Conservation (phyloP, 2,888 invertebrate species). For the Callosobruchus maculatus region DNA sequence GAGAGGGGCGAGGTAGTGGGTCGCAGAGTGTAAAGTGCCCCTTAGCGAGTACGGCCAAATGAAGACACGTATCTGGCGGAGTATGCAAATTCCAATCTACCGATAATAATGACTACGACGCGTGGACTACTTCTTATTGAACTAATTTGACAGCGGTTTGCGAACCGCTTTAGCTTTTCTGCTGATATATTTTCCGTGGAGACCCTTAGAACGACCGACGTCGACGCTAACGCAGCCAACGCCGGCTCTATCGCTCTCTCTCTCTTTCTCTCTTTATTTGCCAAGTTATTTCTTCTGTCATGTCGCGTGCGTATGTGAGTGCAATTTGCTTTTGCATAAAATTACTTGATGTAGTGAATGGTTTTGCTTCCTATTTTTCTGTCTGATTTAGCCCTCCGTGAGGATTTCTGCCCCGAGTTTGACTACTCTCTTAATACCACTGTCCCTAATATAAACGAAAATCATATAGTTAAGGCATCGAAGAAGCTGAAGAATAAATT, state of each 20-base stretch:
- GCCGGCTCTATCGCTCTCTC: not conserved
- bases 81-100: conserved; percentile 47
- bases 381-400: too few relatives aligned
- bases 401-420: too few relatives aligned
- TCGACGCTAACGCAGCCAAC: not conserved
- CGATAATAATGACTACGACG: conserved; percentile 50
- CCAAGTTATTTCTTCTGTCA: not conserved
- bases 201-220: not conserved
- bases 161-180: conserved; percentile 40
- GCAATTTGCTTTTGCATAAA: too few relatives aligned
- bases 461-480: too few relatives aligned
- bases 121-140: conserved; percentile 55
- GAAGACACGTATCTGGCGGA: conserved; percentile 44
- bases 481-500: too few relatives aligned
- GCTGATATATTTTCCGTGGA: conserved; percentile 33
- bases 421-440: too few relatives aligned
- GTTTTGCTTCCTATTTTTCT: too few relatives aligned
- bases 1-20: not conserved
- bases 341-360: too few relatives aligned
- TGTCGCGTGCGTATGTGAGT: not conserved
- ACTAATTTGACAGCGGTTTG: conserved; percentile 51
- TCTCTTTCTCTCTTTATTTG: not conserved
- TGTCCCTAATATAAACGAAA: too few relatives aligned
- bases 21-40: conserved; percentile 34
- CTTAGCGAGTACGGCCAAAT: conserved; percentile 38